Evolutionary conservation across 1,140 invertebrate genomes (phyloP).

Genomic region (Meloidogyne floridensis): DNA sequence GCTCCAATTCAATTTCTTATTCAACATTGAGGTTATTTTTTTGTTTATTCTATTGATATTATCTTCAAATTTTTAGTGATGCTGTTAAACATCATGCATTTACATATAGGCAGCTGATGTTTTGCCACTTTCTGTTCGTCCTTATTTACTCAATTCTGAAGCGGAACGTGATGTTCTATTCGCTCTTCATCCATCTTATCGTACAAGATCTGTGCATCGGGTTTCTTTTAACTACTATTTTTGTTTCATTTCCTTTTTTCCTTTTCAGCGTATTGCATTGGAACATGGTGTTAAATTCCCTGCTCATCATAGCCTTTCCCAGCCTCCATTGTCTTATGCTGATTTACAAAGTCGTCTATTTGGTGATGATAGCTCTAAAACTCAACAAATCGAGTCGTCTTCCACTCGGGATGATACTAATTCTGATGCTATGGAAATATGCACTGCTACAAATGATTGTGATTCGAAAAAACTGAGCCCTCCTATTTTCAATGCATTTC

Average conservation of each 20-base stretch:
- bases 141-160: conserved; percentile 85
- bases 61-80: conserved; percentile 70
- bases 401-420: too few species aligned
- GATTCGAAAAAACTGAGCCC: too few species aligned
- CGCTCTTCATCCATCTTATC: conserved; percentile 54
- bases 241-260: conserved; percentile 10
- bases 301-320: conserved; percentile 40
- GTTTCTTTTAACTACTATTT: conserved; percentile 21
- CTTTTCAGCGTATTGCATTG: conserved; percentile 44
- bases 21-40: conserved; percentile 67
- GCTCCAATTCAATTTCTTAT: conserved; percentile 92
- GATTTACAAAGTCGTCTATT: conserved; percentile 20
- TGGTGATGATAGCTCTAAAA: too few species aligned
- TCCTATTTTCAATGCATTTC: too few species aligned
- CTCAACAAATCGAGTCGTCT: too few species aligned
- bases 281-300: conserved; percentile 30
- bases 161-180: conserved; percentile 83
- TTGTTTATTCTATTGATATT: background rate
- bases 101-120: conserved; percentile 80
- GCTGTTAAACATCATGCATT: conserved; percentile 80
- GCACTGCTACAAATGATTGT: too few species aligned
- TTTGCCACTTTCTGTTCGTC: conserved; percentile 90
- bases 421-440: too few species aligned
- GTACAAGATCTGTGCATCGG: conserved; percentile 37
- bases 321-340: conserved; percentile 33